phyloP scores from a whole-genome alignment of 35 echinoderm and acorn worm species.

The Holothuria glaberrima region DNA sequence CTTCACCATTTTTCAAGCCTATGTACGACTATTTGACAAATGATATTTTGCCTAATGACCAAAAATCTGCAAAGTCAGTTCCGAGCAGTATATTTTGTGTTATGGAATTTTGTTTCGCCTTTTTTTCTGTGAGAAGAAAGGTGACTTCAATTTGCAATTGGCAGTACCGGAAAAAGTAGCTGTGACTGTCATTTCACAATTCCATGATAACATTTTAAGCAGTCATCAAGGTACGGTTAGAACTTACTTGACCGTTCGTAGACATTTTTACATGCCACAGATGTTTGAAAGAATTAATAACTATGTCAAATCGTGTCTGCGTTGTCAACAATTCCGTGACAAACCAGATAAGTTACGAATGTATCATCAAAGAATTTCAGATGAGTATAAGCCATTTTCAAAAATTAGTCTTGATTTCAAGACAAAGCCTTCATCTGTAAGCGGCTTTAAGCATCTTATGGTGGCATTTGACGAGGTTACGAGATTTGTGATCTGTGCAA shows the following conservation, averaged over 20 bases:
- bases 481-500: constrained; percentile 59
- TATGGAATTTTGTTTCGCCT: constrained; percentile 60
- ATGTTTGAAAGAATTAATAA: constrained; percentile 64
- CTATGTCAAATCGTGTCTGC: constrained; percentile 47
- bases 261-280: constrained; percentile 19
- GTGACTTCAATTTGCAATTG: constrained; percentile 43
- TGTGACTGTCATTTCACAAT: constrained; percentile 44
- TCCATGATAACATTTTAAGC: constrained; percentile 45
- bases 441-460: constrained; percentile 56
- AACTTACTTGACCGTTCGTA: constrained; percentile 58
- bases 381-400: constrained; percentile 35
- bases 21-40: constrained; percentile 62
- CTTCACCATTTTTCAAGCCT: constrained; percentile 60
- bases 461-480: constrained; percentile 60
- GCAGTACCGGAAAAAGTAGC: constrained; percentile 24
- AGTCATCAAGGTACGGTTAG: constrained; percentile 46
- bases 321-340: constrained; percentile 53
- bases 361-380: constrained; percentile 40
- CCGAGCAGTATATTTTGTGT: constrained; percentile 70
- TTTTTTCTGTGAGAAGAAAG: constrained; percentile 11
- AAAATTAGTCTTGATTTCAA: constrained; percentile 65
- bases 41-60: constrained; percentile 52
- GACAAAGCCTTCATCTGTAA: constrained; percentile 56
- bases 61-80: constrained; percentile 57
- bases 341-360: constrained; percentile 57